phyloP scores from a whole-genome alignment of 1,140 invertebrate species.

The Zaprionus ghesquierei region DNA sequence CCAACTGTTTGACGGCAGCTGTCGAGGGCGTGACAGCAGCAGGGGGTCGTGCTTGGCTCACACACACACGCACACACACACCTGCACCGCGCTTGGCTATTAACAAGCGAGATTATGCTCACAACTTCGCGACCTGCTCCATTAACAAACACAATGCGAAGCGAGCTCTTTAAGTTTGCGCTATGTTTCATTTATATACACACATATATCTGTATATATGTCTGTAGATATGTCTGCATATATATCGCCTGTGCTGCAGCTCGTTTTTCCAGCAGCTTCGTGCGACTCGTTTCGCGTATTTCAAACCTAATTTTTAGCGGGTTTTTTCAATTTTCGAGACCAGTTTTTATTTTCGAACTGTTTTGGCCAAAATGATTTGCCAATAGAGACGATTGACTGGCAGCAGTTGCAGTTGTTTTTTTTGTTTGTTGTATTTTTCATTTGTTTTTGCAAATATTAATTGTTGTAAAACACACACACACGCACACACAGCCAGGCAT shows the following conservation, averaged over 20 bases:
- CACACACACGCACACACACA: slow-evolving; percentile 2
- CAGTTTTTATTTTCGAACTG: slow-evolving; percentile 57
- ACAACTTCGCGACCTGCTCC: slow-evolving; percentile 11
- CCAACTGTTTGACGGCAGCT: neutral
- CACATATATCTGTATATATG: too few species aligned
- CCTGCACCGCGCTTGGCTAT: slow-evolving; percentile 28
- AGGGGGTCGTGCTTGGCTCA: slow-evolving; percentile 19
- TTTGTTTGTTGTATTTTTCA: slow-evolving; percentile 39
- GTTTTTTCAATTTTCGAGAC: slow-evolving; percentile 69
- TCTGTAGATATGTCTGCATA: too few species aligned
- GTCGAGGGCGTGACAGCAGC: slow-evolving; percentile 34
- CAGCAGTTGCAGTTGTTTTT: slow-evolving; percentile 51
- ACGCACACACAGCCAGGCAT: slow-evolving; percentile 3
- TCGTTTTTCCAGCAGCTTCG: slow-evolving; percentile 60
- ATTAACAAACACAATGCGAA: neutral
- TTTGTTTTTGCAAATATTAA: slow-evolving; percentile 71
- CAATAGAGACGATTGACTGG: slow-evolving; percentile 53
- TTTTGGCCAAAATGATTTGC: slow-evolving; percentile 68
- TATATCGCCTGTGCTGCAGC: neutral
- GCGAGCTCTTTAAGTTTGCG: neutral
- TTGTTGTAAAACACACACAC: slow-evolving; percentile 59
- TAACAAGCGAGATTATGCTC: slow-evolving; percentile 40
- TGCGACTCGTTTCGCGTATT: slow-evolving; percentile 42
- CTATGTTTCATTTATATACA: slow-evolving; percentile 63
- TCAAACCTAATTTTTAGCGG: slow-evolving; percentile 74